Conservation (phyloP, 2,113 vertebrate genomes). For the Corvus hawaiiensis region DNA sequence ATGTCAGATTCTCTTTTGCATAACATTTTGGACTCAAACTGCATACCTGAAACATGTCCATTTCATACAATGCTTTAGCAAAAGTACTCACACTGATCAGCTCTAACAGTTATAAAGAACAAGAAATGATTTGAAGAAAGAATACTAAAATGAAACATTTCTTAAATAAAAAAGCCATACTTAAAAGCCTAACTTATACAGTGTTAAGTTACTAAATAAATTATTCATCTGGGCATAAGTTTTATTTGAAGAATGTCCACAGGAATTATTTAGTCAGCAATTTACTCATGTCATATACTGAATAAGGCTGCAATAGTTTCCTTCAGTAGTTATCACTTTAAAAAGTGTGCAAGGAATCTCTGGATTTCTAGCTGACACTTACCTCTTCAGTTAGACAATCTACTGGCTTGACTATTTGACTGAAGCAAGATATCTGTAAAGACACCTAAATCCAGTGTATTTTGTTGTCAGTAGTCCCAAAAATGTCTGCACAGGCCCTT, state of each 20-base stretch:
- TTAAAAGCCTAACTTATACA: not conserved
- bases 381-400: not conserved
- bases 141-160: not conserved
- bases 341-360: not conserved
- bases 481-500: not conserved
- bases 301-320: not conserved
- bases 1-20: not conserved
- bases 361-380: not conserved
- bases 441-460: not conserved
- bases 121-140: not conserved
- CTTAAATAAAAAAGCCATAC: not conserved
- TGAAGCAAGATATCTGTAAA: not conserved
- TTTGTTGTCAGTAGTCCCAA: not conserved
- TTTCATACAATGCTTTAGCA: not conserved
- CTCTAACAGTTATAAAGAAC: not conserved
- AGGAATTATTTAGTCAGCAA: not conserved
- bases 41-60: not conserved
- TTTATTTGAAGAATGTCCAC: not conserved
- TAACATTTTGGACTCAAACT: not conserved
- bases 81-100: not conserved
- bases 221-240: not conserved
- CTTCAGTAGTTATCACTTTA: not conserved
- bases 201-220: not conserved
- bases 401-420: not conserved
- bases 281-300: not conserved